Base-by-base conservation (phyloP, 2,888 invertebrate species). In the Hedya salicella region DNA sequence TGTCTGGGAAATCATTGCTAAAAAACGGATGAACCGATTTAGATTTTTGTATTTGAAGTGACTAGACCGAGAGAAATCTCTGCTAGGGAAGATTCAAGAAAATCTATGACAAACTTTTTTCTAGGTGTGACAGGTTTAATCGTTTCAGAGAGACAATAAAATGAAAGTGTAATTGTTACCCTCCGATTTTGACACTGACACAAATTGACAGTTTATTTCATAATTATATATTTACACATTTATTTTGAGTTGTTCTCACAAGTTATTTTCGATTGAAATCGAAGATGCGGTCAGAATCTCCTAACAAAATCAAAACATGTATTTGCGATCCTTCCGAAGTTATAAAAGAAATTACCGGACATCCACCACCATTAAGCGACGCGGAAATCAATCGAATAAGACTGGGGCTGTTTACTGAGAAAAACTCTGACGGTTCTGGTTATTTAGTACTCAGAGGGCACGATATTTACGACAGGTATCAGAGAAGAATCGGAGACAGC, bases 341-440 rank as follows among this genome's bases (percentile, higher is more conserved):
- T 3, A 52, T 91, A 0, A 75, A 74, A 30, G 73, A 85, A 70
- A 86, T 91, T 1, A 85, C 87, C 0, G 80, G 80, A 0, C 32
- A 59, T 0, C 80, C 83, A 0, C 56, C 70, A 3, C 79, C 75
- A 0, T 49, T 91, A 3, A 21, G 40, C 0, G 19, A 9, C 0
- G 75, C 74, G 0, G 86, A 87, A 70, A 40, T 88, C 0, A 91
- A 90, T 60, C 74, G 81, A 73, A 83, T 86, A 40, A 69, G 84
- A 50, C 69, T 93, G 9, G 82, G 84, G 67, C 68, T 92, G 2
- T 91, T 91, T 16, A 91, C 91, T 0, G 92, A 93, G 72, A 88
- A 93, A 76, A 94, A 93, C 71, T 91, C 93, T 0, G 93, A 94
- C 77, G 93, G 93, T 0, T 93, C 89, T 0, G 91, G 86, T 1